phyloP scores from a whole-genome alignment of 2,113 vertebrate species.

The Daubentonia madagascariensis region DNA sequence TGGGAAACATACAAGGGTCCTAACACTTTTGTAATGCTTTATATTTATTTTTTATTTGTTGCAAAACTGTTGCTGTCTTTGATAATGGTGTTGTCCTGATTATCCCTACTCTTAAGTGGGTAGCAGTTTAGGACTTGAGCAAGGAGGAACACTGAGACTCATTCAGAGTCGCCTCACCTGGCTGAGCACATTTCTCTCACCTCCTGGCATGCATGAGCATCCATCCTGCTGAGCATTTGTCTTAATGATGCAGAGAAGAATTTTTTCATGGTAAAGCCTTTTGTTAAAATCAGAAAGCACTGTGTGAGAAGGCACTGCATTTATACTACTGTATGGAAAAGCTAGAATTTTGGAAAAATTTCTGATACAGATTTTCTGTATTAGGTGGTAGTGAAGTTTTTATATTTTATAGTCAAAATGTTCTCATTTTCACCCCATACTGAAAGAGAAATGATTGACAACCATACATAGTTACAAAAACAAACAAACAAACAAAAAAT shows the following conservation, averaged over 20 bases:
- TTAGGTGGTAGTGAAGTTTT: not conserved
- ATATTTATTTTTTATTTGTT: slow-evolving; percentile 5
- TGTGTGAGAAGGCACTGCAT: not conserved
- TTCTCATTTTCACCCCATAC: not conserved
- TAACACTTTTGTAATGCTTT: not conserved
- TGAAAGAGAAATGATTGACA: not conserved
- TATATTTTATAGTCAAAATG: not conserved
- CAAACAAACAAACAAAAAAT: not conserved
- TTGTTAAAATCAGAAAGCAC: slow-evolving; percentile 64
- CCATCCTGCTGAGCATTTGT: slow-evolving; percentile 18
- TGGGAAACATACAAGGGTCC: not conserved
- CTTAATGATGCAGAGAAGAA: slow-evolving; percentile 46
- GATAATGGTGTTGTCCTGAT: slow-evolving; percentile 33
- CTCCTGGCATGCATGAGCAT: not conserved
- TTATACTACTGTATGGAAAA: not conserved
- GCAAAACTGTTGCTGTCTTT: not conserved
- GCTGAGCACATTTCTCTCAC: slow-evolving; percentile 24
- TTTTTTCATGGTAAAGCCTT: slow-evolving; percentile 58
- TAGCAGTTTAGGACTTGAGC: not conserved
- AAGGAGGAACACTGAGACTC: not conserved
- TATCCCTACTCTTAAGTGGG: not conserved
- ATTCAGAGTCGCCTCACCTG: not conserved
- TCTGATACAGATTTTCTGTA: not conserved
- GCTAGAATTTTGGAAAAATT: not conserved
- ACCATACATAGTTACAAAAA: not conserved